Conservation (phyloP, 2,113 vertebrate species). For the Plectropomus leopardus region DNA sequence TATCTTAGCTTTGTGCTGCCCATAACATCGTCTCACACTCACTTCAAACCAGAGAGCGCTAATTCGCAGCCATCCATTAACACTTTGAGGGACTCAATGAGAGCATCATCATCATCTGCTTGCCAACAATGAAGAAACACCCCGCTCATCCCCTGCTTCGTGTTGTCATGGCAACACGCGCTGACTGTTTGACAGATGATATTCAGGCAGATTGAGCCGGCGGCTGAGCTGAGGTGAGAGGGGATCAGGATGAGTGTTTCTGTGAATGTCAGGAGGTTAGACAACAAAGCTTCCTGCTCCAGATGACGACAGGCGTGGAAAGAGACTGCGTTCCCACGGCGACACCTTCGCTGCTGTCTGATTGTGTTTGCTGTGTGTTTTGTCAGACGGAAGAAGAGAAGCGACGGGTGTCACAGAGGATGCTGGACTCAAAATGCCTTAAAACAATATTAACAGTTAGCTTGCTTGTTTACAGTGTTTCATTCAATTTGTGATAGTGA, state of each 20-base stretch:
- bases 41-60: slow-evolving; percentile 18
- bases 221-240: slow-evolving; percentile 8
- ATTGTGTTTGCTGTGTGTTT: not conserved
- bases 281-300: slow-evolving; percentile 25
- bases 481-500: too few species aligned
- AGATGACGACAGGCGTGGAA: slow-evolving; percentile 33
- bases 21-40: slow-evolving; percentile 12
- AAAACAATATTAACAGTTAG: not conserved
- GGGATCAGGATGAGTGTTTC: slow-evolving; percentile 22
- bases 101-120: slow-evolving; percentile 39
- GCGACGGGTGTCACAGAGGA: not conserved
- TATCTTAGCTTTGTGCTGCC: slow-evolving; percentile 31
- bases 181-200: slow-evolving; percentile 75
- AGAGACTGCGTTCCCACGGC: not conserved
- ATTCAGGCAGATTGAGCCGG: slow-evolving; percentile 48
- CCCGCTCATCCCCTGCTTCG: slow-evolving; percentile 21
- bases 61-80: slow-evolving; percentile 23
- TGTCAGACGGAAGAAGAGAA: not conserved
- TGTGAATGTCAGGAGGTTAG: slow-evolving; percentile 32
- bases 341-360: slow-evolving; percentile 3
- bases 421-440: not conserved
- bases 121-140: slow-evolving; percentile 14
- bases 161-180: slow-evolving; percentile 69
- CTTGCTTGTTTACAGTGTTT: too few species aligned
- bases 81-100: slow-evolving; percentile 5